phyloP scores from a whole-genome alignment of 1,140 invertebrate genomes.

The Pseudobourletiella spinata region DNA sequence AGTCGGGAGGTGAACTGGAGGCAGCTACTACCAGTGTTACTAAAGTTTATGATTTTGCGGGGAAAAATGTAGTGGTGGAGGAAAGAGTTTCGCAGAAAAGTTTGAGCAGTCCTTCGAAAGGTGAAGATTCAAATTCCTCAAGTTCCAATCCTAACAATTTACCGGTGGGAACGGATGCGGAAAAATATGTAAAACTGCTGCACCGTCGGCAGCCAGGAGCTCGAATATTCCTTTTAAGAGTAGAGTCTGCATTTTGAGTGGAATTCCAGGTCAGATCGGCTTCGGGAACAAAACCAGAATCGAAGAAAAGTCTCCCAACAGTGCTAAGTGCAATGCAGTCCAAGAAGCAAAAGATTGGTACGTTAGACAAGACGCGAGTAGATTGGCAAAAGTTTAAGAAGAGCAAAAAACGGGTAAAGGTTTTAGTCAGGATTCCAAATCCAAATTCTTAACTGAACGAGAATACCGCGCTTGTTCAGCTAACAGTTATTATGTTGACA shows the following conservation, averaged over 20 bases:
- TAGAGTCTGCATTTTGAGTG: slow-evolving; percentile 22
- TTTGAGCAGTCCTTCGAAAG: background rate
- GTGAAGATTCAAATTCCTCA: background rate
- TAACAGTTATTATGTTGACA: too few species aligned
- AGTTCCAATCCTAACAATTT: background rate
- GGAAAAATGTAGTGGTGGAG: slow-evolving; percentile 11
- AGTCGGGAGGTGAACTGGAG: background rate
- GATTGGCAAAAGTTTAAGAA: slow-evolving; percentile 86
- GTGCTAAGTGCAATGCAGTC: slow-evolving; percentile 58
- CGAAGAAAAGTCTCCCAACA: slow-evolving; percentile 48
- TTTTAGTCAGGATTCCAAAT: too few species aligned
- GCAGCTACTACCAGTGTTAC: background rate
- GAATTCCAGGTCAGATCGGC: slow-evolving; percentile 18
- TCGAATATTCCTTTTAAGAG: background rate
- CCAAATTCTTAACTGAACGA: too few species aligned
- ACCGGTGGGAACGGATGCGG: background rate
- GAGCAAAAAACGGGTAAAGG: slow-evolving; percentile 68
- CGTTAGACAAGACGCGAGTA: slow-evolving; percentile 79
- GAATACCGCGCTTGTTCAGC: too few species aligned
- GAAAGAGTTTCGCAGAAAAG: background rate
- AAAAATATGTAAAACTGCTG: too few species aligned
- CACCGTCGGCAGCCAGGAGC: too few species aligned
- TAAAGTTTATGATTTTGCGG: slow-evolving; percentile 22
- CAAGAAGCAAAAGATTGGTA: slow-evolving; percentile 56
- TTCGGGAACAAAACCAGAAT: slow-evolving; percentile 17